These are phyloP conservation scores for Urocyon cinereoargenteus DNA, from an alignment of 2,797 vertebrate genomes.

Conservation along the genomic window DNA sequence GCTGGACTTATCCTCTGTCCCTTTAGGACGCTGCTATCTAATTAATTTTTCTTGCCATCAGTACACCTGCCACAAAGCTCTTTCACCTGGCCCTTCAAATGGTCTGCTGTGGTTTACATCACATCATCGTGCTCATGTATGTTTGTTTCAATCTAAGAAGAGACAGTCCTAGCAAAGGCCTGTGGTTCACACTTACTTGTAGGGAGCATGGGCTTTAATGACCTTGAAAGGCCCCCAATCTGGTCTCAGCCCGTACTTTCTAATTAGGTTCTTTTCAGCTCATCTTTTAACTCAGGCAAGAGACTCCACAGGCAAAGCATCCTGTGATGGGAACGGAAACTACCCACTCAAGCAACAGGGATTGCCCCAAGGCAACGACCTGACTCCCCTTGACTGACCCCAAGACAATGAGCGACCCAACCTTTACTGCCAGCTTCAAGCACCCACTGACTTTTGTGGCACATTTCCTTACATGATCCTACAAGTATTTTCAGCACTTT, in stretches of 20 bases:
- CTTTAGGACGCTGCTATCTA: background rate
- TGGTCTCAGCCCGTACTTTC: background rate
- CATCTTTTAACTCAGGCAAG: background rate
- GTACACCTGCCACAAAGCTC: background rate
- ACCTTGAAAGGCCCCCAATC: background rate
- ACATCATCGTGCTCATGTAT: background rate
- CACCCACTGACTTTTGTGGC: background rate
- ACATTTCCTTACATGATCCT: background rate
- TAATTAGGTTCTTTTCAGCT: background rate
- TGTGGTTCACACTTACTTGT: background rate
- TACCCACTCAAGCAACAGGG: background rate
- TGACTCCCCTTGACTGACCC: background rate
- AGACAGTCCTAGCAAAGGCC: background rate
- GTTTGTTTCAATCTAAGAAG: background rate
- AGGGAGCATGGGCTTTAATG: accelerated
- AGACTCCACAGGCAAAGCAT: background rate
- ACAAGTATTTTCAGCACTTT: background rate
- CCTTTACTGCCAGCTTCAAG: background rate
- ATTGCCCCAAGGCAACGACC: background rate
- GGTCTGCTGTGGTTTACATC: background rate
- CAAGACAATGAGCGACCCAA: background rate
- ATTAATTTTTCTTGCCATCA: background rate
- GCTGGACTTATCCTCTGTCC: background rate
- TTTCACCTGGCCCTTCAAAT: background rate
- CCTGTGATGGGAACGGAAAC: background rate